Conservation (phyloP, 1,140 invertebrate species). For the Lasioglossum baleicum region DNA sequence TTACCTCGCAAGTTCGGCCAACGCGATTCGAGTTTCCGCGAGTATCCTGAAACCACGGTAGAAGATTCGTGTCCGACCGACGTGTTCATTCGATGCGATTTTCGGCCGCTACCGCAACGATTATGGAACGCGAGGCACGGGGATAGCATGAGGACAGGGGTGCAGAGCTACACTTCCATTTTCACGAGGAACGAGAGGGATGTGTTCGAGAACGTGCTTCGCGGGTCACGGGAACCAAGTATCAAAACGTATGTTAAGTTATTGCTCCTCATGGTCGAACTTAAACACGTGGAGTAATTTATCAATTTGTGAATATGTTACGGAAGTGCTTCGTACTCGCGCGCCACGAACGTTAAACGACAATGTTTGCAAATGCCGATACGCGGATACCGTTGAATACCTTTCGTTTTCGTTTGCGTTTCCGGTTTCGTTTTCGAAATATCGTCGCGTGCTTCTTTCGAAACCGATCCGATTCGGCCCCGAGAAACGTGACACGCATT, state of each 20-base stretch:
- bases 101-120: background rate
- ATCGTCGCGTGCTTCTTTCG: background rate
- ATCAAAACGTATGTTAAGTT: constrained; percentile 66
- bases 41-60: constrained; percentile 35
- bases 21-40: constrained; percentile 3
- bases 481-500: no score
- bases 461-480: no score
- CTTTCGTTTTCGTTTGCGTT: background rate
- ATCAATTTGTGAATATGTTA: constrained; percentile 69
- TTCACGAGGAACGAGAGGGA: constrained; percentile 26
- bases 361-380: constrained; percentile 48
- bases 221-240: constrained; percentile 56
- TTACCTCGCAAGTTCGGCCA: no score
- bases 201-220: constrained; percentile 22
- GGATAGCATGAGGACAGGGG: constrained; percentile 4
- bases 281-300: constrained; percentile 69
- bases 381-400: constrained; percentile 15
- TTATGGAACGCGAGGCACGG: background rate
- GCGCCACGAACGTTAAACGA: constrained; percentile 46
- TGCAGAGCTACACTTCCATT: background rate
- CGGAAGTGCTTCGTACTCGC: constrained; percentile 61
- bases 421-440: background rate
- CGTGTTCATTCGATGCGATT: background rate
- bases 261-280: constrained; percentile 67
- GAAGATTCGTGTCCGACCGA: background rate